Evolutionary conservation across 2,113 vertebrate genomes (phyloP).

Genomic region (Phycodurus eques): DNA sequence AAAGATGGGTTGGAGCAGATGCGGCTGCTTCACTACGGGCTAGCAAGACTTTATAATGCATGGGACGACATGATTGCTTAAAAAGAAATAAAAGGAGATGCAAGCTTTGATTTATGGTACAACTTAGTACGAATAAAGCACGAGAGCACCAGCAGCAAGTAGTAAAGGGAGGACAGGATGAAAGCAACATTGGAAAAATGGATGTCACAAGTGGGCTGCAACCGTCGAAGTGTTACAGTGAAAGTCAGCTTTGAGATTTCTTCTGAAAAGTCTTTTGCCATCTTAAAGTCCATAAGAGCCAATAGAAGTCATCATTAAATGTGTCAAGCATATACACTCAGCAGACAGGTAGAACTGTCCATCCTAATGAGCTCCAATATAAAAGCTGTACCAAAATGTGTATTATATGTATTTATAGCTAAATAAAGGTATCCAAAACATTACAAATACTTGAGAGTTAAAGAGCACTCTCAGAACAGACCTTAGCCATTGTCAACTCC

Average conservation of each 20-base stretch:
- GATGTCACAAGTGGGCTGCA: neutral
- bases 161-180: neutral
- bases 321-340: no score
- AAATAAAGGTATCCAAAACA: no score
- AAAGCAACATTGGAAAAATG: neutral
- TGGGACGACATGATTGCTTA: slow-evolving; percentile 15
- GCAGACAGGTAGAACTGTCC: no score
- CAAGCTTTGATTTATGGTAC: slow-evolving; percentile 15
- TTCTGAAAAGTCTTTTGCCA: neutral
- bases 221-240: neutral
- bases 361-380: no score
- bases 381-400: no score
- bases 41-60: slow-evolving; percentile 27
- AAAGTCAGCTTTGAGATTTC: neutral
- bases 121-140: slow-evolving; percentile 9
- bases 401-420: no score
- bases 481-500: no score
- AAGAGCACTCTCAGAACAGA: no score
- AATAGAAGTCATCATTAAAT: neutral
- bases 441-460: no score
- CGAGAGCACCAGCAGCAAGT: neutral
- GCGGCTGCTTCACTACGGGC: slow-evolving; percentile 5
- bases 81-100: slow-evolving; percentile 5
- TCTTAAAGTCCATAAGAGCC: neutral
- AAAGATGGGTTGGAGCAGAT: slow-evolving; percentile 18